These are phyloP conservation scores for Callithrix jacchus DNA, from an alignment of 2,113 vertebrate genomes.

Conservation along the genomic window DNA sequence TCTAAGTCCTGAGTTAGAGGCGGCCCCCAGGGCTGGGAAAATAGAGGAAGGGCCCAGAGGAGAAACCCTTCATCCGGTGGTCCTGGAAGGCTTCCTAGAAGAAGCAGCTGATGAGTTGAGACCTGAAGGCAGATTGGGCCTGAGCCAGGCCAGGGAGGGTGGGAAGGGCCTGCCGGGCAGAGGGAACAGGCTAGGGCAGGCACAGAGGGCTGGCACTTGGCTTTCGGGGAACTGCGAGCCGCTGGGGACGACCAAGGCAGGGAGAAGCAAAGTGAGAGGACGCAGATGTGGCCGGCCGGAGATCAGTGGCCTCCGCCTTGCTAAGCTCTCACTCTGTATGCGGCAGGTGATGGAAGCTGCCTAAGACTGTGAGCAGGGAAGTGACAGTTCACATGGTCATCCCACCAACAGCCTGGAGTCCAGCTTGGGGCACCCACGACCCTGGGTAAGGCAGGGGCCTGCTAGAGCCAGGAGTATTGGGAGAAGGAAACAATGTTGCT, in stretches of 20 bases:
- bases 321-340: neutral
- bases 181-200: neutral
- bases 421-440: neutral
- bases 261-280: neutral
- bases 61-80: too few relatives aligned
- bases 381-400: rapidly evolving
- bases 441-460: neutral
- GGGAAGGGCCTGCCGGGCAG: neutral
- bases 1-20: neutral
- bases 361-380: neutral
- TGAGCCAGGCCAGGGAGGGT: neutral
- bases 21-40: neutral
- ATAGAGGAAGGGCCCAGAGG: neutral
- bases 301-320: rapidly evolving
- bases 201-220: neutral
- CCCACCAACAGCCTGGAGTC: too few relatives aligned
- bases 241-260: rapidly evolving
- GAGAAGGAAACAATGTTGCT: neutral
- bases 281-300: neutral
- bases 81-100: neutral
- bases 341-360: neutral
- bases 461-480: rapidly evolving
- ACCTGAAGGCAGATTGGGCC: neutral
- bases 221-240: neutral
- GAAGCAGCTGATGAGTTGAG: neutral